A percentile compares a stretch with the other conserved stretches of the same genome.
phyloP scores from a whole-genome alignment of 2,888 invertebrate genomes.

The Apocheima hispidaria region DNA sequence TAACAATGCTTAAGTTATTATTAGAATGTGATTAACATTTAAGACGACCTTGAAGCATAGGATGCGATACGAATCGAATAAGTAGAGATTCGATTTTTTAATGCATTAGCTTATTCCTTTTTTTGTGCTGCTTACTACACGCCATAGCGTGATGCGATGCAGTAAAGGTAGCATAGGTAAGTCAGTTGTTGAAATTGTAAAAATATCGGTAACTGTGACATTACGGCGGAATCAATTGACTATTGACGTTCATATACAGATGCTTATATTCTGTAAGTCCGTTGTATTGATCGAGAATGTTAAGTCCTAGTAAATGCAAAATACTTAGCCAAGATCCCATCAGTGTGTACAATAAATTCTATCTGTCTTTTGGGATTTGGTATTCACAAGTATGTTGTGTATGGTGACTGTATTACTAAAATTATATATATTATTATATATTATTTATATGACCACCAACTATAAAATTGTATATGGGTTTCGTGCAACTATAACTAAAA shows the following conservation, averaged over 20 bases:
- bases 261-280: neutral
- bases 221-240: conserved; percentile 23
- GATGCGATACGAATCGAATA: neutral
- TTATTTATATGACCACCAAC: too few species aligned
- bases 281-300: neutral
- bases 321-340: too few species aligned
- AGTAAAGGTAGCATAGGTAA: conserved; percentile 36
- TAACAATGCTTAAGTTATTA: conserved; percentile 19
- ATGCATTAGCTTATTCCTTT: neutral
- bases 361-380: too few species aligned
- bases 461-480: too few species aligned
- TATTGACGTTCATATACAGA: neutral
- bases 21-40: conserved; percentile 15
- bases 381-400: too few species aligned
- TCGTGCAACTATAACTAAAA: too few species aligned
- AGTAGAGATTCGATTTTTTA: neutral
- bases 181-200: conserved; percentile 22
- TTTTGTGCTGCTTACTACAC: conserved; percentile 27
- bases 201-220: conserved; percentile 30
- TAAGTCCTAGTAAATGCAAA: neutral
- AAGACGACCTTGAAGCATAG: conserved; percentile 11
- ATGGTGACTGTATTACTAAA: too few species aligned
- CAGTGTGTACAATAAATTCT: too few species aligned
- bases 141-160: conserved; percentile 54
- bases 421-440: too few species aligned